Evolutionary conservation across 2,113 vertebrate species (phyloP), one percentile per base, ranked within the genome.

Genomic region (Ptilorrhoa leucosticta): DNA sequence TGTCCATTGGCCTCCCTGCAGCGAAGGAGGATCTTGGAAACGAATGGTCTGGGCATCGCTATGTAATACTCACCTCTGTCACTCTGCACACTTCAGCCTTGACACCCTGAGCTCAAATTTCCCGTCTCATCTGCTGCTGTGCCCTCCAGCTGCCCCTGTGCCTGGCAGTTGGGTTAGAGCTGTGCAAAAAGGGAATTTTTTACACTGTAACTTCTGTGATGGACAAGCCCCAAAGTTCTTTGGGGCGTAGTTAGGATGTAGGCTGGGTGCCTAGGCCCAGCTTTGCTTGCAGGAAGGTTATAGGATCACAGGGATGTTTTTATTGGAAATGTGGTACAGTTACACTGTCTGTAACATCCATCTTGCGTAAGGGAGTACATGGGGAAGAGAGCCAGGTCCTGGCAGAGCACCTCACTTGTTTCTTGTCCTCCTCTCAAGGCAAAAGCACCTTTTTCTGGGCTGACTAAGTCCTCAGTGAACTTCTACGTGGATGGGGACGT

Each of bases 1-100:
- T 30, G n/a, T 21, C 64, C 3, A 1, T 18, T 24, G 23, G 12
- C 33, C 14, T 76, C n/a, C 20, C n/a, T 64, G 48, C n/a, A 50
- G 26, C 16, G 44, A 63, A 75, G 69, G 24, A 56, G 16, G 37
- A 39, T 7, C 50, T 63, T 69, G 48, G 31, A 79, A 50, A 83
- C 6, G 3, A 5, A 8, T 7, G 7, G 4, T 54, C 21, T 53
- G 47, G 35, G 22, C 23, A 70, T 6, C 12, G n/a, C 27, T 17
- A 0, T 2, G 3, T 16, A 5, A 30, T 8, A 23, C 9, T 16
- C 53, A 27, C 14, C 18, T n/a, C 45, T 40, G n/a, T 15, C 28
- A 6, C 63, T 20, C n/a, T 60, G 40, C 9, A 15, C 6, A 2
- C 21, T 48, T 72, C 53, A 58, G 54, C 13, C 72, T 89, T 40